Base-by-base conservation (phyloP, 2,113 vertebrate species). In the Reinhardtius hippoglossoides region DNA sequence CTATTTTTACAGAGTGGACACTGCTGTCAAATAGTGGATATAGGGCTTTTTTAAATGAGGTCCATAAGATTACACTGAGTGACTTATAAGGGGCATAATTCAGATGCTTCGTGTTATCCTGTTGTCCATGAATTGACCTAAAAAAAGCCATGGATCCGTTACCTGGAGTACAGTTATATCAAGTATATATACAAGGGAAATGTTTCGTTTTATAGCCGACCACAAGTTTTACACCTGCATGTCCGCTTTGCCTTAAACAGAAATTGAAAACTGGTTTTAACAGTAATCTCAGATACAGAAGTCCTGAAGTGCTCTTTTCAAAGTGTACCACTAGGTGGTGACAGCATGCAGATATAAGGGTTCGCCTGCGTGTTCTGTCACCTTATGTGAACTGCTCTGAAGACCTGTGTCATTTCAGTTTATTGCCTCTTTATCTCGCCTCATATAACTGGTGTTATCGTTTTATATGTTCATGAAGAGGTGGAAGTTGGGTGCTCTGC, bases 281-380 rank as follows among this genome's bases (percentile, higher is more conserved):
- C 40, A 54, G 9, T 46, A 42, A 42, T 42, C 9, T 42, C 40
- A 12, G 40, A 12, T 12, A 13, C 40, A 42, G 9, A 42, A 42
- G 3, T 42, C 40, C 1, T 27, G 10, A 65, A 0, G 3, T 83
- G 21, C 60, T 69, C 57, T 56, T 71, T 18, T 52, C 4, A 20
- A 8, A 59, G 20, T 64, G 2, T 24, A n/a, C 77, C 88, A 86
- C 67, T 80, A 90, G 92, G 64, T 78, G 92, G 85, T 24, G 72
- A 67, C 79, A 76, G 46, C 55, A 62, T 59, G 4, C 13, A 5
- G n/a, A 21, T 27, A 27, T 5, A 27, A 9, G 20, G 4, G 15
- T 73, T 31, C n/a, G 0, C 31, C 15, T 16, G 18, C 42, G 4
- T 44, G 26, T 12, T 3, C 9, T 3, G 18, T 58, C 20, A 16